Evolutionary conservation across 2,113 vertebrate genomes (phyloP).

Genomic region (Pedetes capensis): DNA sequence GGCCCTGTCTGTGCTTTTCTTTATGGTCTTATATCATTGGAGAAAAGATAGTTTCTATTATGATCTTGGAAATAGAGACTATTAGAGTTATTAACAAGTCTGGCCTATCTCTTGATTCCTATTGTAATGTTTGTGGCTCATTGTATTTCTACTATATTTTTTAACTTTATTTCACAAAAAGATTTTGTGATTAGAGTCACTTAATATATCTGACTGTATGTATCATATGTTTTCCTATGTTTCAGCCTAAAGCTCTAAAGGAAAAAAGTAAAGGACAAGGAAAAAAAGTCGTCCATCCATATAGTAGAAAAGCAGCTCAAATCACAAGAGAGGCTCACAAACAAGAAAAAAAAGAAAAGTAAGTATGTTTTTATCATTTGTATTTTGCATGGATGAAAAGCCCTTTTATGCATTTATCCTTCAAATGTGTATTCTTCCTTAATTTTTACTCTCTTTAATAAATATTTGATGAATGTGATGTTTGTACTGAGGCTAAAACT

Average conservation of each 20-base stretch:
- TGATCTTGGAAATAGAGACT: background rate
- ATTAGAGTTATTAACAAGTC: background rate
- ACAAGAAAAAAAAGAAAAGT: slow-evolving; percentile 91
- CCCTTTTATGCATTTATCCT: background rate
- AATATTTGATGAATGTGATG: background rate
- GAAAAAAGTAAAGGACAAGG: slow-evolving; percentile 84
- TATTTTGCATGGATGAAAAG: background rate
- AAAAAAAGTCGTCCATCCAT: slow-evolving; percentile 93
- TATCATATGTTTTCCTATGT: slow-evolving; percentile 53
- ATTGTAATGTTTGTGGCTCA: background rate
- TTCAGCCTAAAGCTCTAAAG: slow-evolving; percentile 91
- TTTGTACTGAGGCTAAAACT: background rate
- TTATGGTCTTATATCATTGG: background rate
- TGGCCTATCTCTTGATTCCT: background rate
- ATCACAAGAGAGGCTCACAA: slow-evolving; percentile 89
- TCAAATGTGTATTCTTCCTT: background rate
- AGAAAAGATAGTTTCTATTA: background rate
- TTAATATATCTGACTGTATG: background rate
- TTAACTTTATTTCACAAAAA: background rate
- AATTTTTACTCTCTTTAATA: background rate
- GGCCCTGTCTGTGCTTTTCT: background rate
- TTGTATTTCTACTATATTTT: background rate
- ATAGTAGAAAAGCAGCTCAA: slow-evolving; percentile 95
- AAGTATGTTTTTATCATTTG: slow-evolving; percentile 60
- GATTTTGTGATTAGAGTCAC: background rate